Evolutionary conservation across 92 coral and sea anemone species (phyloP), one percentile per base, ranked within the genome.

Genomic region (Plumapathes pennacea): DNA sequence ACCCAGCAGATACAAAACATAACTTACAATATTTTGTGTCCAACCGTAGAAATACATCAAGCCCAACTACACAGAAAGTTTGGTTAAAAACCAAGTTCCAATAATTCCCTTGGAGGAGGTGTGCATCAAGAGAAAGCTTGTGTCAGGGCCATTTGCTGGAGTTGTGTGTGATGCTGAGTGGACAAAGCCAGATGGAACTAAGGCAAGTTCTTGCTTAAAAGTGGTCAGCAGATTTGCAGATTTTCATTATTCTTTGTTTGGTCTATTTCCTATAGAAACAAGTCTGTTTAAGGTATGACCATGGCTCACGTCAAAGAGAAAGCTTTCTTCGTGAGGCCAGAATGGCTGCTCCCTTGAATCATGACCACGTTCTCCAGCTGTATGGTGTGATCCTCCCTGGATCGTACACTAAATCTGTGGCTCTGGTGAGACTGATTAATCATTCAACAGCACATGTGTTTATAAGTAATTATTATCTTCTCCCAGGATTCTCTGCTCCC

Each of bases 341-440:
- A 38, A 37, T 80, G 60, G 22, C 74, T 31, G 24, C 47, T 2
- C 13, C 50, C 1, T 47, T 84, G 10, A 38, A 53, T 6, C 90
- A 84, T 47, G 78, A 80, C 20, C 78, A 73, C 28, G 68, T 79
- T 42, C 74, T 84, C 25, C 50, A 36, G n/a, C 54, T 84, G 3
- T 28, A 78, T 44, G 90, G 90, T 19, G 90, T 50, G 21, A 27
- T 84, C 33, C 36, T 72, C 13, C 79, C 75, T n/a, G 90, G 90
- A 4, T 53, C 50, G 10, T 84, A 66, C 32, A 65, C 72, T 10
- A 63, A 79, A 14, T 72, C 86, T 40, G 49, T 84, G 4, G 90
- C 82, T 10, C 60, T 84, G 59, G 90, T 84, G 49, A 46, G 78
- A 52, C 13, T 18, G 13, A 1, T 5, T 15, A 47, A 9, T 1